phyloP scores from a whole-genome alignment of 2,113 vertebrate genomes.

The Petaurus breviceps region DNA sequence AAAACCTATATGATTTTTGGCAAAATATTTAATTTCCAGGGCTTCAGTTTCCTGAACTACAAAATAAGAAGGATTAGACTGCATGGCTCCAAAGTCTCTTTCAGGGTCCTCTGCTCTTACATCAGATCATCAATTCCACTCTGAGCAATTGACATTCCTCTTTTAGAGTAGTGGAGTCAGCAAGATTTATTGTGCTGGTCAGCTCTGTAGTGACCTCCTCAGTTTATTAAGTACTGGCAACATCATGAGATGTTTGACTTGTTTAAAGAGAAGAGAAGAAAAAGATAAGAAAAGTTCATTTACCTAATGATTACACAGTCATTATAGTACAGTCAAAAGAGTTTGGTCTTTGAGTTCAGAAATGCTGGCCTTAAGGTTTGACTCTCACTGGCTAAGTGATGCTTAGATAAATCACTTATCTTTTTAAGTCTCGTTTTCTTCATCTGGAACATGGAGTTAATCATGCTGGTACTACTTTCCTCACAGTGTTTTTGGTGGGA shows the following conservation, averaged over 20 bases:
- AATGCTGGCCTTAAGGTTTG: not conserved
- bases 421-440: not conserved
- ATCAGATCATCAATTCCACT: conserved; percentile 8
- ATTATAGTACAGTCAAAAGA: not conserved
- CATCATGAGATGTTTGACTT: not conserved
- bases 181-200: not conserved
- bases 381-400: not conserved
- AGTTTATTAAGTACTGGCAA: not conserved
- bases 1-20: not conserved
- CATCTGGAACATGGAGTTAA: not conserved
- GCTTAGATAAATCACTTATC: not conserved
- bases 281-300: not conserved
- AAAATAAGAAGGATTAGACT: not conserved
- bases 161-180: not conserved
- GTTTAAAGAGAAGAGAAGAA: not conserved
- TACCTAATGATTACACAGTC: not conserved
- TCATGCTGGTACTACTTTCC: not conserved
- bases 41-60: not conserved
- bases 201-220: not conserved
- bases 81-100: not conserved
- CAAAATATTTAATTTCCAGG: not conserved
- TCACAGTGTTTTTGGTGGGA: not conserved
- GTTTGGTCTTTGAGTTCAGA: not conserved
- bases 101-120: not conserved
- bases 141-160: not conserved